A percentile compares a stretch with the other conserved stretches of the same genome.
These are phyloP conservation scores for Colletes collaris DNA, from an alignment of 2,888 invertebrate species.

Conservation along the genomic window DNA sequence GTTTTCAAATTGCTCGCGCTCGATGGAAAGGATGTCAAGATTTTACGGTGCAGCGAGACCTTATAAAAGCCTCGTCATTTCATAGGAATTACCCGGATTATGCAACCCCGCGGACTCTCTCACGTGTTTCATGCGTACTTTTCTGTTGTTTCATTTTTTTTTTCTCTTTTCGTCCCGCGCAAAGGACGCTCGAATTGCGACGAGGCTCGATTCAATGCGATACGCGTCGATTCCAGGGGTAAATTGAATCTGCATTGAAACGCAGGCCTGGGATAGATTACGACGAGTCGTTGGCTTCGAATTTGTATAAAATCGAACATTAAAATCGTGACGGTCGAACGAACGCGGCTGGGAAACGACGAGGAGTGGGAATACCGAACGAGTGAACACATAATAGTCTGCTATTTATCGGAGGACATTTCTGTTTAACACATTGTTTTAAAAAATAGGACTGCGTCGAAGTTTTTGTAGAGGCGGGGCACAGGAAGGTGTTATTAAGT, in stretches of 20 bases:
- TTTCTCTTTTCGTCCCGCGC: constrained; percentile 20
- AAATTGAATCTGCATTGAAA: constrained; percentile 34
- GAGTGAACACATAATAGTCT: too few relatives aligned
- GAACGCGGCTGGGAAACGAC: too few relatives aligned
- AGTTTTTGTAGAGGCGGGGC: too few relatives aligned
- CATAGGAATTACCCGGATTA: constrained; percentile 53
- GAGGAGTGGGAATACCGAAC: too few relatives aligned
- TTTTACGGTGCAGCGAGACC: constrained; percentile 53
- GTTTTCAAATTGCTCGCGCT: constrained; percentile 44
- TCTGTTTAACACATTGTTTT: too few relatives aligned
- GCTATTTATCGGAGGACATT: too few relatives aligned
- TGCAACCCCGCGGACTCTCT: constrained; percentile 40
- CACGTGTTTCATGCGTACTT: constrained; percentile 28
- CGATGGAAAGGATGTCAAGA: constrained; percentile 63
- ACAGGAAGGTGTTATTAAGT: too few relatives aligned
- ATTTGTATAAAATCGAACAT: background rate
- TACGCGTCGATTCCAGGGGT: constrained; percentile 10
- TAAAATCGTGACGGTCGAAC: background rate
- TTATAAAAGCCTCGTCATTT: constrained; percentile 62
- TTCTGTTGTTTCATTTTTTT: constrained; percentile 29
- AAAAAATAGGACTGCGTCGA: too few relatives aligned
- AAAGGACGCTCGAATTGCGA: constrained; percentile 23
- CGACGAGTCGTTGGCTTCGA: background rate
- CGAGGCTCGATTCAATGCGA: constrained; percentile 35
- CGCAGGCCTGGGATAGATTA: constrained; percentile 10